Evolutionary conservation across 2,113 vertebrate species (phyloP).

Genomic region (Rhegmatorhina hoffmannsi): DNA sequence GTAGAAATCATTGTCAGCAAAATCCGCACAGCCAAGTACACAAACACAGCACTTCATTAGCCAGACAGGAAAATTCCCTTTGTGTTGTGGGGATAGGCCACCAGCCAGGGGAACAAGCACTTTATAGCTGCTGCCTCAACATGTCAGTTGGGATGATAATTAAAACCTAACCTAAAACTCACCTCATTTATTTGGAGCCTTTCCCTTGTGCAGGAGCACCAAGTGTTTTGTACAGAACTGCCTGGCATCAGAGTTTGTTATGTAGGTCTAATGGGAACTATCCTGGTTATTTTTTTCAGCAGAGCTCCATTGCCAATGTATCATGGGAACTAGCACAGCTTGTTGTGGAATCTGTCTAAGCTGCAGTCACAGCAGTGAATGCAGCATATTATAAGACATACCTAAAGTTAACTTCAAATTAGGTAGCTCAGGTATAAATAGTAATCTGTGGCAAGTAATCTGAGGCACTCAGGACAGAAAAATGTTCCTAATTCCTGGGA

Average conservation of each 20-base stretch:
- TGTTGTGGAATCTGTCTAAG: background rate
- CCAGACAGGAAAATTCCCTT: background rate
- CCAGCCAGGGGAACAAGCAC: background rate
- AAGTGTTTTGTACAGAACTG: background rate
- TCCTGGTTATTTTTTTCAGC: background rate
- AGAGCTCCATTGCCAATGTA: background rate
- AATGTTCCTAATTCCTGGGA: background rate
- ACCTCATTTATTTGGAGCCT: background rate
- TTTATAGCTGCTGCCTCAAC: background rate
- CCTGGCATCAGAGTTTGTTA: background rate
- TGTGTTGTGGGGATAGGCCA: background rate
- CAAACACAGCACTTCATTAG: background rate
- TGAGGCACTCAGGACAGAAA: background rate
- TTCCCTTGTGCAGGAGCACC: background rate
- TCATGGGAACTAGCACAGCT: background rate
- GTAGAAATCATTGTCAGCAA: background rate
- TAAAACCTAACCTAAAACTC: background rate
- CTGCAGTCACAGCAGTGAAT: background rate
- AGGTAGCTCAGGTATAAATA: background rate
- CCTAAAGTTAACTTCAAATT: slow-evolving; percentile 6
- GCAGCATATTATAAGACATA: background rate
- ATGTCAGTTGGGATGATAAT: background rate
- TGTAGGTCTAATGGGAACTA: background rate
- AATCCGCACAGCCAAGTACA: background rate
- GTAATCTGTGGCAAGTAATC: background rate